Evolutionary conservation across 2,113 vertebrate genomes (phyloP).

Genomic region (Craseonycteris thonglongyai): DNA sequence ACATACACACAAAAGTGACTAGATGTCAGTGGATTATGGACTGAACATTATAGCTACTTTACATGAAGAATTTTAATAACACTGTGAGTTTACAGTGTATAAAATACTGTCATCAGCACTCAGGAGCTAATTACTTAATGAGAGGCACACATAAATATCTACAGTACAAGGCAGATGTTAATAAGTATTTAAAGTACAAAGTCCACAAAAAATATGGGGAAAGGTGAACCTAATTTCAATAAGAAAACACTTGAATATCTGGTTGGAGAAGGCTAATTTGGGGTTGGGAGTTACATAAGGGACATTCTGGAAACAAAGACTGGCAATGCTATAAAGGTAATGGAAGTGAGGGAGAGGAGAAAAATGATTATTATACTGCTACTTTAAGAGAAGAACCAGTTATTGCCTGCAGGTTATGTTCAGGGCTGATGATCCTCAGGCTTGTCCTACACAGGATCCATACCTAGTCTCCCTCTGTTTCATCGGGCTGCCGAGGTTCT

Average conservation of each 20-base stretch:
- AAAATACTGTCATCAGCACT: neutral
- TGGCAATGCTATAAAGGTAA: neutral
- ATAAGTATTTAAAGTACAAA: conserved; percentile 2
- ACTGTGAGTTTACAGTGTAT: neutral
- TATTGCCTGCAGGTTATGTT: neutral
- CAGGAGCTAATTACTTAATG: neutral
- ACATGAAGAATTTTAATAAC: neutral
- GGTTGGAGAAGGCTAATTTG: neutral
- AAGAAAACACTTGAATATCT: neutral
- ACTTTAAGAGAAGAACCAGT: neutral
- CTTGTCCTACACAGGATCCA: neutral
- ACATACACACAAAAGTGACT: neutral
- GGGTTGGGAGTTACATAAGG: neutral
- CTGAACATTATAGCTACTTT: neutral
- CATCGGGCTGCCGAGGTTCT: neutral
- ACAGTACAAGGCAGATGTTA: neutral
- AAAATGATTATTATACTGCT: neutral
- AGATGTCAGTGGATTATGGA: neutral
- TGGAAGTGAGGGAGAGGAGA: neutral
- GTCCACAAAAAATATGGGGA: neutral
- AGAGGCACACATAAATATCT: neutral
- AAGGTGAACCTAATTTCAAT: conserved; percentile 12
- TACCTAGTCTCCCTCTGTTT: neutral
- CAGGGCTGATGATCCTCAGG: neutral
- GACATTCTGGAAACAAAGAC: neutral